Base-by-base conservation (phyloP, 2,888 invertebrate species). In the Fragum whitleyi region DNA sequence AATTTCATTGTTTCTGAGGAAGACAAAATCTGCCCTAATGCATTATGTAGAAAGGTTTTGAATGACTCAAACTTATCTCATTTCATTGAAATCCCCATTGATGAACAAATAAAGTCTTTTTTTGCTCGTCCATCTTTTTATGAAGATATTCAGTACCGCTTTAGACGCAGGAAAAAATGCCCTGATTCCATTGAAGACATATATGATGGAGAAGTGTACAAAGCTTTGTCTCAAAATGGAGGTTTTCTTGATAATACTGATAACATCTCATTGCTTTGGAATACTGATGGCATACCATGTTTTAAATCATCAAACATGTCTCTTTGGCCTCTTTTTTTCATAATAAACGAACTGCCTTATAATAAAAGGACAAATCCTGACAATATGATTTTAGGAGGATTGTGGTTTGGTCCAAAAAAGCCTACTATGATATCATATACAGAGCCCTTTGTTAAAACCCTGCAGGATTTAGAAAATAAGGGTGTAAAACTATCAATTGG, bases 331-430 rank as follows among this genome's bases (percentile, higher is more conserved):
- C 65, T 65, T 65, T 65, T 74, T 29, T 76, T 76, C 23, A 57
- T 47, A 61, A 69, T 76, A 29, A 76, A 76, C 57, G 75, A 76
- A 70, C 47, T 76, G 7, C 69, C 69, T 19, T 76, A 47, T 42
- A 57, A 29, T n/a, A n/a, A n/a, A n/a, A n/a, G n/a, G n/a, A n/a
- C n/a, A n/a, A n/a, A n/a, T n/a, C n/a, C n/a, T n/a, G n/a, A n/a
- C n/a, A n/a, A n/a, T n/a, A n/a, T n/a, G n/a, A n/a, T n/a, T n/a
- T n/a, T n/a, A n/a, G n/a, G n/a, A n/a, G n/a, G n/a, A n/a, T n/a
- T n/a, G n/a, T n/a, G n/a, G n/a, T n/a, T n/a, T n/a, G n/a, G n/a
- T n/a, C n/a, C n/a, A n/a, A n/a, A n/a, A n/a, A n/a, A n/a, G n/a
- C n/a, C n/a, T n/a, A n/a, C n/a, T n/a, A n/a, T n/a, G n/a, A n/a